Percentiles rank a stretch among this genome's conserved stretches.
These are phyloP conservation scores for Teleiodes luculella DNA, from an alignment of 2,888 invertebrate species.

Conservation along the genomic window DNA sequence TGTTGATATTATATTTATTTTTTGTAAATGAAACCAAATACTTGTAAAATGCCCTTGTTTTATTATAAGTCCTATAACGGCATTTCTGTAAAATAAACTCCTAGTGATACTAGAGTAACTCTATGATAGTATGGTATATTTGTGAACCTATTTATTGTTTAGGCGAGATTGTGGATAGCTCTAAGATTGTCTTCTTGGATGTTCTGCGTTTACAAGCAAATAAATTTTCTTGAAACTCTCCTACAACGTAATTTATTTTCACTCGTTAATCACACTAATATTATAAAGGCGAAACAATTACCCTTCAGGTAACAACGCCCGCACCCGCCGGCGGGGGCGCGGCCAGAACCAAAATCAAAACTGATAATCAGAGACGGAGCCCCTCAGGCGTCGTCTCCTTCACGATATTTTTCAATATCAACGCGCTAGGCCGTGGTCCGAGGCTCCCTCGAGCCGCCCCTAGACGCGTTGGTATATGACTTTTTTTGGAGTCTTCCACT, in stretches of 20 bases:
- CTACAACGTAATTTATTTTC: not conserved
- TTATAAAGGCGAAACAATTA: too few species aligned
- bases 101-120: constrained; percentile 73
- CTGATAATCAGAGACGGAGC: too few species aligned
- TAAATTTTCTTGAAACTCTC: constrained; percentile 59
- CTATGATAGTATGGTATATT: constrained; percentile 49
- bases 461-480: too few species aligned
- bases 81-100: constrained; percentile 47
- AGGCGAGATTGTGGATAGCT: constrained; percentile 61
- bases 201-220: constrained; percentile 71
- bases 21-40: constrained; percentile 31
- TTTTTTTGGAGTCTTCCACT: too few species aligned
- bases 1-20: not conserved
- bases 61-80: constrained; percentile 32
- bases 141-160: constrained; percentile 70
- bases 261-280: too few species aligned
- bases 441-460: too few species aligned
- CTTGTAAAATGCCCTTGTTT: constrained; percentile 39
- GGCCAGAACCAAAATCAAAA: too few species aligned
- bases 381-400: too few species aligned
- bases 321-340: too few species aligned
- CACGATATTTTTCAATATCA: too few species aligned
- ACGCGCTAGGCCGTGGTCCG: too few species aligned
- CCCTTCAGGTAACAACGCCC: too few species aligned
- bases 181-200: constrained; percentile 65